Base-by-base conservation (phyloP, 2,113 vertebrate genomes). In the Trochalopteron elliotii region DNA sequence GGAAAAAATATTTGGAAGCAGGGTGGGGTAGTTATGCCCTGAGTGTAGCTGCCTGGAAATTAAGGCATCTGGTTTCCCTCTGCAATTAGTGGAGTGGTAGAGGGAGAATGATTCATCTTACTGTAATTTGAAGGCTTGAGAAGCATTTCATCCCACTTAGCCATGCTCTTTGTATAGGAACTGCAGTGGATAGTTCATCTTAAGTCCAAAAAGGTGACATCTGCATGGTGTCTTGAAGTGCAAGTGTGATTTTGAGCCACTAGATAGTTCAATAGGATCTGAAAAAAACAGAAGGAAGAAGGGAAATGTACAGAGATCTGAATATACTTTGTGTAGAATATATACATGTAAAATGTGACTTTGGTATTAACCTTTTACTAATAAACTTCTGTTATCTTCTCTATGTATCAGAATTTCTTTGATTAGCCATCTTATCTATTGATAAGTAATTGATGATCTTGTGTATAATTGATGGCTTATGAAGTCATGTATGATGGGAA, bases 21-120 rank as follows among this genome's bases (percentile, higher is more conserved):
- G 56, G 57, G 60, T 83, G 63, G 79, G 10, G 79, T 93, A 92
- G 39, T 50, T 42, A 25, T 95, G 65, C 63, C 55, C 63, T 30
- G 45, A 90, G 20, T 87, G 31, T 78, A 47, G 63, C 64, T 96
- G 93, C 77, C 64, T 94, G 59, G 69, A 90, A 81, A 50, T 92
- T 57, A 57, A 89, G 60, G 82, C 75, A 88, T 93, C 88, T 96
- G 85, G 55, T 92, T 97, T 96, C 50, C 89, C 64, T 65, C 90
- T 63, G 68, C 88, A 93, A 61, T 92, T 95, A 90, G 71, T 67
- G 68, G 35, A 90, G 67, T 0, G 3, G 74, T 76, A 81, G 79
- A 92, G 25, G 67, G 75, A 80, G 68, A 90, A 67, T 92, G 90
- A 95, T 88, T 97, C 80, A 95, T 87, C 83, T 93, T 19, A 0